Evolutionary conservation across 1,140 invertebrate species (phyloP).

Genomic region (Anadara kagoshimensis): DNA sequence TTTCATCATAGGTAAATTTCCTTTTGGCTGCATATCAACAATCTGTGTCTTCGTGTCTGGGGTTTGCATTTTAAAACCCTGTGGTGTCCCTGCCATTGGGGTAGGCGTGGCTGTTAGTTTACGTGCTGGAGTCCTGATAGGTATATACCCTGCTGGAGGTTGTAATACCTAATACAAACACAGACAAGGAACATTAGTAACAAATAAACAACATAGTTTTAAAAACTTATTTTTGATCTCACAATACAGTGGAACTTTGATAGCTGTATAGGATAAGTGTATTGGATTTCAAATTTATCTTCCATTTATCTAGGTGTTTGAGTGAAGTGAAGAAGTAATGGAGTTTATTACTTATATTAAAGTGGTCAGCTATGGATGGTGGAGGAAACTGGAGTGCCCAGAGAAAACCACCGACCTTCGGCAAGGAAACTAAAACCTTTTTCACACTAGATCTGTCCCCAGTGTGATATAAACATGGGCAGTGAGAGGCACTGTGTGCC

Average conservation of each 20-base stretch:
- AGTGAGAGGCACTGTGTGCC: no score
- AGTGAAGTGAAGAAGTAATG: no score
- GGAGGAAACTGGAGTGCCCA: no score
- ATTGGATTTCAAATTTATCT: no score
- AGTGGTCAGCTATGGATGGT: no score
- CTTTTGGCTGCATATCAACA: slow-evolving; percentile 97
- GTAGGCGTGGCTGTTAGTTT: slow-evolving; percentile 99
- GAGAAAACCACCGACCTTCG: no score
- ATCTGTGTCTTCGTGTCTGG: slow-evolving; percentile 83
- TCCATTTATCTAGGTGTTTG: no score
- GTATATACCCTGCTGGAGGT: slow-evolving; percentile 96
- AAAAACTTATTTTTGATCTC: background rate
- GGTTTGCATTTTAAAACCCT: slow-evolving; percentile 93
- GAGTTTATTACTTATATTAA: no score
- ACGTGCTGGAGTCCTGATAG: slow-evolving; percentile 96
- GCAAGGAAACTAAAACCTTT: no score
- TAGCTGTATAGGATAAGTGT: background rate
- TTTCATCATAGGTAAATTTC: slow-evolving; percentile 98
- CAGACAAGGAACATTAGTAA: background rate
- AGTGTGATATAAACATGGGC: no score
- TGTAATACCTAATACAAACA: slow-evolving; percentile 79
- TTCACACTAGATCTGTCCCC: no score
- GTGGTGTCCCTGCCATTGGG: slow-evolving; percentile 90
- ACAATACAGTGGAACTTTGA: background rate
- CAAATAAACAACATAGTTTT: background rate